phyloP scores from a whole-genome alignment of 2,888 invertebrate species.

The Merodon equestris region DNA sequence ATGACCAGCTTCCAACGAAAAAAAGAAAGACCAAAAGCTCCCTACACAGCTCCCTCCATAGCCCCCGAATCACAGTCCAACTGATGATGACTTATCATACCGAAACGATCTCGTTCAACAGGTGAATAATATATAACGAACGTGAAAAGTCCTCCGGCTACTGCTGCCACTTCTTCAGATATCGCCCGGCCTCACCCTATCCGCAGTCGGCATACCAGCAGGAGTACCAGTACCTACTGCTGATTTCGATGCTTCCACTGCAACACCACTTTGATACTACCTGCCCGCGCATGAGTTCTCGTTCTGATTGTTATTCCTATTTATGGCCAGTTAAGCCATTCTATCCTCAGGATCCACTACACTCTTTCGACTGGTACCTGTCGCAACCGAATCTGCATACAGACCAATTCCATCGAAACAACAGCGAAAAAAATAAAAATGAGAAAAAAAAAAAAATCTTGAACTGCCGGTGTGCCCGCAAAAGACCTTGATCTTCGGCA shows the following conservation, averaged over 20 bases:
- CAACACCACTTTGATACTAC: constrained; percentile 3
- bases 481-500: constrained; percentile 68
- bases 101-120: constrained; percentile 66
- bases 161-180: constrained; percentile 60
- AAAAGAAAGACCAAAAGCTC: constrained; percentile 5
- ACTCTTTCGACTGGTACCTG: constrained; percentile 42
- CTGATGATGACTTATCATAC: constrained; percentile 66
- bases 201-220: too few relatives aligned
- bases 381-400: constrained; percentile 66
- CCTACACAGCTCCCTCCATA: constrained; percentile 5
- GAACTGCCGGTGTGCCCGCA: constrained; percentile 30
- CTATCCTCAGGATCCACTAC: constrained; percentile 58
- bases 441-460: constrained; percentile 20
- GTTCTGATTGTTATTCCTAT: constrained; percentile 68
- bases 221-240: not conserved
- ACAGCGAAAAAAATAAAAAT: not conserved
- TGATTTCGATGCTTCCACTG: constrained; percentile 20
- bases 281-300: constrained; percentile 62
- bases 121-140: constrained; percentile 65
- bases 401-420: constrained; percentile 20
- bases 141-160: constrained; percentile 68
- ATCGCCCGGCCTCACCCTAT: constrained; percentile 1
- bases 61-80: constrained; percentile 34
- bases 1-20: constrained; percentile 57
- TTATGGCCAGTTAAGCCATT: constrained; percentile 65